Conservation (phyloP, 2,113 vertebrate species). For the Cheirogaleus medius region DNA sequence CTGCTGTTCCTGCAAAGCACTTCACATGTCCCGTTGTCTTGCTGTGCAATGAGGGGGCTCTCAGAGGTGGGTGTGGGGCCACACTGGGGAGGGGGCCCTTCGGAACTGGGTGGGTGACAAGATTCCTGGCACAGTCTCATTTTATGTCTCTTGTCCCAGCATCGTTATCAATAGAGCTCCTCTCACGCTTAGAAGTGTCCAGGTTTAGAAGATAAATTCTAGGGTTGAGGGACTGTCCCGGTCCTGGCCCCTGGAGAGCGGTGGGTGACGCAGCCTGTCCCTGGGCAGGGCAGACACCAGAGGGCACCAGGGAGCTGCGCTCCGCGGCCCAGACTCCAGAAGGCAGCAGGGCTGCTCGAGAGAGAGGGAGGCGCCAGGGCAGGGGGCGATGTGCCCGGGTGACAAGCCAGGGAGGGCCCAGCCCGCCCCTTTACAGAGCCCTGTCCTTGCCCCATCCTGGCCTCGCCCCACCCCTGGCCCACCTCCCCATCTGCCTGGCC, state of each 20-base stretch:
- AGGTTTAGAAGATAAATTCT: not conserved
- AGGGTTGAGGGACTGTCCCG: not conserved
- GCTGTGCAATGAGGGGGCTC: not conserved
- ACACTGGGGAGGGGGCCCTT: not conserved
- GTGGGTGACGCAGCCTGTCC: not conserved
- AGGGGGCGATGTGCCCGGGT: too few relatives aligned
- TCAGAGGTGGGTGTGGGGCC: not conserved
- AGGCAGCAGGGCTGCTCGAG: rapidly evolving
- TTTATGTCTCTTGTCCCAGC: not conserved
- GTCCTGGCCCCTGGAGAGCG: not conserved
- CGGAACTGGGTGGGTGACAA: not conserved
- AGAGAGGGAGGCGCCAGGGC: too few relatives aligned
- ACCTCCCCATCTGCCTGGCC: rapidly evolving
- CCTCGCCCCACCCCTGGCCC: not conserved
- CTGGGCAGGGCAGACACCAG: conserved; percentile 40
- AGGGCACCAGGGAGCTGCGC: conserved; percentile 57
- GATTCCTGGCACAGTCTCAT: not conserved
- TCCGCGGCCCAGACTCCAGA: not conserved
- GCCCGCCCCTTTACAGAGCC: not conserved
- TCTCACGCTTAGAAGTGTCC: not conserved
- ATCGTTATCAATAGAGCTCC: not conserved
- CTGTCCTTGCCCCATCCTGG: not conserved
- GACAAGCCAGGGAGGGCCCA: not conserved
- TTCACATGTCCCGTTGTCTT: not conserved
- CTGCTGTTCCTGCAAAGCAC: not conserved